Evolutionary conservation across 2,113 vertebrate genomes (phyloP), one percentile per base, ranked within the genome.

Genomic region (Myotis davidii): DNA sequence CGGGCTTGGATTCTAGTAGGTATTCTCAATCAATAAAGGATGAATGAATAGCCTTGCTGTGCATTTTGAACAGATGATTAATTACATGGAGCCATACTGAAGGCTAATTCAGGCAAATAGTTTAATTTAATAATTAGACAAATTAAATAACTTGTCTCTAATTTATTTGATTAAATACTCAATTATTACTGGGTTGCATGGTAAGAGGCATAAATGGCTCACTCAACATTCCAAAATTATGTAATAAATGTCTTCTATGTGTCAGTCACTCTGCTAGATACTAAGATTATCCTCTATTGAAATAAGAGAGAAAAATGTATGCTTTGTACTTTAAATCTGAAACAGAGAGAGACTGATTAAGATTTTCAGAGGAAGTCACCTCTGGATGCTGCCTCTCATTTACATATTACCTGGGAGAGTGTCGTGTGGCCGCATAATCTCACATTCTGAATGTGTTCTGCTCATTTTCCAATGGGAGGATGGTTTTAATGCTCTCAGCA

Each of bases 401-500:
- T 98, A 93, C 97, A 81, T 89, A 32, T 95, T 97, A 94, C 97
- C 96, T 97, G 97, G 70, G 98, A 98, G 96, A 98, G 89, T 81
- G 34, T 94, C 67, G 32, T 97, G 98, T 81, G 25, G 93, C 78
- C 0, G 94, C 98, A 98, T 98, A 98, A 98, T 96, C 97, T 97
- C 18, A 94, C 82, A 92, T 98, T 93, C 97, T 98, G 98, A 98
- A 96, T 96, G 25, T 82, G 96, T 96, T 98, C 97, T 11, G 85
- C 88, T 98, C 94, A 91, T 96, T 96, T 97, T 97, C 96, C 93
- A 93, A 88, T 54, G 89, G 96, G 82, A 98, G 87, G 94, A 92
- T 7, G 29, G 89, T 74, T 88, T 96, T 92, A 92, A 29, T 94
- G 97, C 97, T 96, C 96, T 90, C 54, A 42, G 77, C 84, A 95